phyloP scores from a whole-genome alignment of 2,888 invertebrate genomes.

The Lamellibrachia satsuma region DNA sequence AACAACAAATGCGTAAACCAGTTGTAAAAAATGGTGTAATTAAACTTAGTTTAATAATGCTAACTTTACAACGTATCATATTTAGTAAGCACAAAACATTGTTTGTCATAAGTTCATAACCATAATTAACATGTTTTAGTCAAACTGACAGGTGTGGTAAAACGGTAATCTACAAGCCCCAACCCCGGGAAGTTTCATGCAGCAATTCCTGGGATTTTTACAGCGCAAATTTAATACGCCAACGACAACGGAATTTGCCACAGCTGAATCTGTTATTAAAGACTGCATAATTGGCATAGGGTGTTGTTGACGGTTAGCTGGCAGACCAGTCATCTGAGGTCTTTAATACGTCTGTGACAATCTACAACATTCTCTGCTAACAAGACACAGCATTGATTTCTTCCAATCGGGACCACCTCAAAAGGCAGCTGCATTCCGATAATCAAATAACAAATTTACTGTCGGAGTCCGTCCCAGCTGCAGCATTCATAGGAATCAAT shows the following conservation, averaged over 20 bases:
- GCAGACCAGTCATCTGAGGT: background rate
- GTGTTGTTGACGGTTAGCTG: background rate
- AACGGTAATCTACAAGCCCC: background rate
- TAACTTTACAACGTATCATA: too few relatives aligned
- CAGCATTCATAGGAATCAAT: background rate
- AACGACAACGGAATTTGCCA: background rate
- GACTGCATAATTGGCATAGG: background rate
- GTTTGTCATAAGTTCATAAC: too few relatives aligned
- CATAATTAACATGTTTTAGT: background rate
- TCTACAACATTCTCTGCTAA: background rate
- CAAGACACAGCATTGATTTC: constrained; percentile 7
- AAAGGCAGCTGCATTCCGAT: background rate
- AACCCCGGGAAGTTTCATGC: background rate
- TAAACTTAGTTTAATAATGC: too few relatives aligned
- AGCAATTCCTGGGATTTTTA: background rate
- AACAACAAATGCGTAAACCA: too few relatives aligned
- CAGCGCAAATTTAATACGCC: background rate
- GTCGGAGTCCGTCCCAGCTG: background rate
- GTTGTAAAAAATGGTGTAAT: too few relatives aligned
- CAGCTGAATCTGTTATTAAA: background rate
- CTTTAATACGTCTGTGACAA: background rate
- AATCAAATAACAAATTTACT: constrained; percentile 10
- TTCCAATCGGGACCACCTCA: background rate
- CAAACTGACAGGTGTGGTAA: background rate
- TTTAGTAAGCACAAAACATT: too few relatives aligned